Evolutionary conservation across 2,888 invertebrate genomes (phyloP).

Genomic region (Drosophila fungiperda): DNA sequence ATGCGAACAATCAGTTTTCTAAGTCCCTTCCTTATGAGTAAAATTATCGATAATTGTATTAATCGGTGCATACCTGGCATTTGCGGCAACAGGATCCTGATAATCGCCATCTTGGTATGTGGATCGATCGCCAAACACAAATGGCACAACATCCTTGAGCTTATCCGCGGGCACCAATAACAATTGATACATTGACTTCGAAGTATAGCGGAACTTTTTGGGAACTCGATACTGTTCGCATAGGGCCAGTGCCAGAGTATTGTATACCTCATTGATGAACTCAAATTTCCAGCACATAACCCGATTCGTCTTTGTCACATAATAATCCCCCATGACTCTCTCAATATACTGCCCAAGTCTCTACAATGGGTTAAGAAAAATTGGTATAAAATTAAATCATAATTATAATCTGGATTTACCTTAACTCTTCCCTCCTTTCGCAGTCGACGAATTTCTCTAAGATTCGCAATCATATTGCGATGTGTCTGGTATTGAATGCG

Average conservation of each 20-base stretch:
- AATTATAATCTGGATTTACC: constrained; percentile 38
- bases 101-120: constrained; percentile 75
- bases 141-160: constrained; percentile 61
- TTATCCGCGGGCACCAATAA: constrained; percentile 70
- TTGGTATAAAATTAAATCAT: constrained; percentile 26
- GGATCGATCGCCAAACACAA: constrained; percentile 81
- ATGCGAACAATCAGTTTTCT: constrained; percentile 68
- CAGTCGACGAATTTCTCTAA: constrained; percentile 68
- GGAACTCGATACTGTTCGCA: constrained; percentile 67
- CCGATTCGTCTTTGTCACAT: constrained; percentile 80
- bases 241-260: constrained; percentile 77
- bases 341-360: constrained; percentile 70
- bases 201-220: constrained; percentile 10
- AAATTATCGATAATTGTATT: neutral
- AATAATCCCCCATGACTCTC: constrained; percentile 80
- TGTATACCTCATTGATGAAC: constrained; percentile 83
- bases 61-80: constrained; percentile 32
- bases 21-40: neutral
- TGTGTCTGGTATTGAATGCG: constrained; percentile 82
- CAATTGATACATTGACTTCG: constrained; percentile 44
- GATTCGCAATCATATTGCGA: constrained; percentile 78
- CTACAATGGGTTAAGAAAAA: constrained; percentile 19
- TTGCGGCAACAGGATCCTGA: constrained; percentile 10
- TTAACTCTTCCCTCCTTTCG: constrained; percentile 60
- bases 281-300: constrained; percentile 84